A percentile compares a stretch with the other conserved stretches of the same genome.
These are phyloP conservation scores for Fratercula arctica DNA, from an alignment of 2,797 vertebrate genomes.

Conservation along the genomic window DNA sequence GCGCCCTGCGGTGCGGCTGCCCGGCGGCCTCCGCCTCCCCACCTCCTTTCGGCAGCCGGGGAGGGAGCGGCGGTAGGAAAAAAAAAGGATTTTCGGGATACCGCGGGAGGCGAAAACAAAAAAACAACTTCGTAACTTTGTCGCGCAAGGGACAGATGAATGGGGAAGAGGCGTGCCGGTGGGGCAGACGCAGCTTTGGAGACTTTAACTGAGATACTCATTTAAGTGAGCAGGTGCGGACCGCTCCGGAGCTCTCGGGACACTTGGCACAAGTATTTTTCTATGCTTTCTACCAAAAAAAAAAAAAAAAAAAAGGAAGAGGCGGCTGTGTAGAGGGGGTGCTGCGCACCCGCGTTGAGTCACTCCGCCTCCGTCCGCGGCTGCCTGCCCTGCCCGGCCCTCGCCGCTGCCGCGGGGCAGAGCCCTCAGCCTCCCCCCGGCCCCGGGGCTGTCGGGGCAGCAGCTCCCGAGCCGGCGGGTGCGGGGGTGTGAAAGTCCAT, in stretches of 20 bases:
- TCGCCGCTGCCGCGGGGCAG: background rate
- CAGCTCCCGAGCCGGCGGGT: background rate
- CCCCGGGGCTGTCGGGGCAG: background rate
- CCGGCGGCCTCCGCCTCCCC: no score
- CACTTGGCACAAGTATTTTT: background rate
- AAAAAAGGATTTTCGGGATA: background rate
- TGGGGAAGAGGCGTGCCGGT: accelerated
- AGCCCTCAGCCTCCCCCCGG: no score
- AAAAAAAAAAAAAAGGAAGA: no score
- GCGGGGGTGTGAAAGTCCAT: background rate
- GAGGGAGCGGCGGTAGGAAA: background rate
- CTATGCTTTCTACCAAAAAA: background rate
- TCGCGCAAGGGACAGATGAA: background rate
- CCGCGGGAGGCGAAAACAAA: background rate
- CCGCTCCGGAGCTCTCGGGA: background rate
- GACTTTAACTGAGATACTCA: background rate
- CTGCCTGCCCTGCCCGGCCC: background rate
- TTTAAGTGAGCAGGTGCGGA: background rate
- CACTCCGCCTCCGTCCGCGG: background rate
- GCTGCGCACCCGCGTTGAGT: background rate
- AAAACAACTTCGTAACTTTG: background rate
- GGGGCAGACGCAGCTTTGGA: background rate
- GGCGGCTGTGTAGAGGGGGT: background rate
- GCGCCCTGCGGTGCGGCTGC: background rate
- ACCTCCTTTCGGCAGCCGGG: background rate